phyloP scores from a whole-genome alignment of 1,140 invertebrate species.

The Sinella curviseta region DNA sequence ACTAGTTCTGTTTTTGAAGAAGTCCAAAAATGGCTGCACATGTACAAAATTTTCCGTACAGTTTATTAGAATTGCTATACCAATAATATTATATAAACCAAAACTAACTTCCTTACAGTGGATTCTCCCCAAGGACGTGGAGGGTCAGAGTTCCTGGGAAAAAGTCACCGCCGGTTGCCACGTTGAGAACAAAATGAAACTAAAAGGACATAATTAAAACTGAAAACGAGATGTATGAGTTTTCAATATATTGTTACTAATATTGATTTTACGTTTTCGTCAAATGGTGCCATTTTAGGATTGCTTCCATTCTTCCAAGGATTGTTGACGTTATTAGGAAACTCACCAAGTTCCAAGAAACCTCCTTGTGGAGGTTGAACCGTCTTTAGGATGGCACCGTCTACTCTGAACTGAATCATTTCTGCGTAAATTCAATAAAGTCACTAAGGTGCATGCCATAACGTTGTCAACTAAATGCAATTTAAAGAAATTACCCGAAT shows the following conservation, averaged over 20 bases:
- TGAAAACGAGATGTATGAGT: no score
- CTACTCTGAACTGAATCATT: conserved; percentile 23
- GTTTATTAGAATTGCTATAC: no score
- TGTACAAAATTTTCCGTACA: no score
- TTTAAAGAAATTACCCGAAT: neutral
- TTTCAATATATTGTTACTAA: no score
- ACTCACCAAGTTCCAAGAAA: conserved; percentile 23
- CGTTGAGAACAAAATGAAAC: conserved; percentile 43
- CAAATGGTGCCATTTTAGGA: conserved; percentile 26
- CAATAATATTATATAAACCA: no score
- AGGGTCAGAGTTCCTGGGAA: conserved; percentile 26
- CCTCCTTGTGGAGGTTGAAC: conserved; percentile 13
- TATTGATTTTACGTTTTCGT: conserved; percentile 13
- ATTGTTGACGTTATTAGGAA: conserved; percentile 25
- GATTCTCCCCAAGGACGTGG: conserved; percentile 56
- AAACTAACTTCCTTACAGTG: conserved; percentile 49
- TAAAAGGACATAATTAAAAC: no score
- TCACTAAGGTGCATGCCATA: no score
- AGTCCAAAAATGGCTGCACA: conserved; percentile 57
- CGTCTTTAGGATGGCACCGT: neutral
- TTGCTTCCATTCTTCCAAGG: conserved; percentile 21
- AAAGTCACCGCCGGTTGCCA: conserved; percentile 39
- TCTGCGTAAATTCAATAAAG: no score
- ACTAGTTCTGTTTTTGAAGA: conserved; percentile 61
- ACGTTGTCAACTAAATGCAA: no score